Evolutionary conservation across 2,113 vertebrate genomes (phyloP).

Genomic region (Dissostichus mawsoni): DNA sequence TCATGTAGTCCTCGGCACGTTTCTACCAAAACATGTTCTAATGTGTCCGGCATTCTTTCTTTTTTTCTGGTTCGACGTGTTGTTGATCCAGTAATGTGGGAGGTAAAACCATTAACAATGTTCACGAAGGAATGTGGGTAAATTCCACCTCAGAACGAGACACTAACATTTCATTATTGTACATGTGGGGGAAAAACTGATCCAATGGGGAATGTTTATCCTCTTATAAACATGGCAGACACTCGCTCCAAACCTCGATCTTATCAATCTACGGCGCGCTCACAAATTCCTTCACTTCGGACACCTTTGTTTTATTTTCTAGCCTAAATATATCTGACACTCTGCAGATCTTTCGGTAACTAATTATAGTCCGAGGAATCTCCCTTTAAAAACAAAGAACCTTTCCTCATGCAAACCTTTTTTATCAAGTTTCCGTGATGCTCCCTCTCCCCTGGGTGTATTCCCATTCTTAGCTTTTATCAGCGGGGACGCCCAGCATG

Average conservation of each 20-base stretch:
- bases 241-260: background rate
- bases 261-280: slow-evolving; percentile 45
- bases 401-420: slow-evolving; percentile 1
- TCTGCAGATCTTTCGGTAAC: slow-evolving; percentile 51
- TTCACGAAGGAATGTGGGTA: slow-evolving; percentile 54
- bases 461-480: slow-evolving; percentile 27
- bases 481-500: slow-evolving; percentile 13
- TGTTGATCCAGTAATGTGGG: slow-evolving; percentile 11
- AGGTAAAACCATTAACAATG: slow-evolving; percentile 12
- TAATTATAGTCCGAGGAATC: slow-evolving; percentile 68
- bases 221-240: slow-evolving; percentile 53
- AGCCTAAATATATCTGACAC: slow-evolving; percentile 62
- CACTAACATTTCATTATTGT: slow-evolving; percentile 53
- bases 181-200: slow-evolving; percentile 16
- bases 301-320: slow-evolving; percentile 56
- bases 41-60: background rate
- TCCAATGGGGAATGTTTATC: slow-evolving; percentile 61
- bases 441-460: slow-evolving; percentile 6
- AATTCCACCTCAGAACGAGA: slow-evolving; percentile 41
- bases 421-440: slow-evolving; percentile 67
- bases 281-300: slow-evolving; percentile 58
- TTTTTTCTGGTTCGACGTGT: background rate
- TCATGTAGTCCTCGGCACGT: slow-evolving; percentile 9
- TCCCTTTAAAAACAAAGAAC: slow-evolving; percentile 59
- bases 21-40: slow-evolving; percentile 14